Base-by-base conservation (phyloP, 2,113 vertebrate genomes). In the Opisthocomus hoazin region DNA sequence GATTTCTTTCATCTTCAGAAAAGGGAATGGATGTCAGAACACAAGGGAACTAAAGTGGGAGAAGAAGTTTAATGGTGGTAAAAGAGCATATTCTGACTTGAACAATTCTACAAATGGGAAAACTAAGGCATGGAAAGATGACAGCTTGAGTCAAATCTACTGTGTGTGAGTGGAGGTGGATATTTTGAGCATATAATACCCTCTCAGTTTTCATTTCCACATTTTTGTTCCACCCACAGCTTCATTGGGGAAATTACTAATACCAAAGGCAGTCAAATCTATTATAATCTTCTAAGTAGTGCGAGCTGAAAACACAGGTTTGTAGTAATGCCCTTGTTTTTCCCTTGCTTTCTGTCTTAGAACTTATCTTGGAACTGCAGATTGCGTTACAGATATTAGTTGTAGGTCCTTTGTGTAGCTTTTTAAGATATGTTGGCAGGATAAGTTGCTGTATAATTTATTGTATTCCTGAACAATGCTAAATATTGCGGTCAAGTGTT, bases 151-250 rank as follows among this genome's bases (percentile, higher is more conserved):
- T 93, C 43, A 23, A 86, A 86, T 94, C 66, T 91, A 20, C 30
- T 75, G 11, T 87, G 60, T 71, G 10, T 74, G 88, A 94, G 45
- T 86, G 68, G 26, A 86, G 79, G 76, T 70, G 54, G 56, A 41
- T 88, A 81, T 94, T 90, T 88, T 94, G 57, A 96, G 92, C n/a
- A 58, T 70, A 94, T 37, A 97, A 97, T 95, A 95, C 50, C 39
- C 53, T 94, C 83, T 96, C 60, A 89, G 87, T 96, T 94, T 97
- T 93, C 76, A 90, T 94, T 93, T 75, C 93, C 96, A 96, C 95
- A 93, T 90, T 96, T 97, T 94, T 96, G 92, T 97, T 97, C 96
- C 92, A 93, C 64, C 74, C 83, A 94, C 83, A 79, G 84, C 81
- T 87, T 93, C 86, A 71, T 81, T 92, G 80, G 89, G 94, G 94